Conservation (phyloP, 2,797 vertebrate species). For the Ctenopoma multispine region DNA sequence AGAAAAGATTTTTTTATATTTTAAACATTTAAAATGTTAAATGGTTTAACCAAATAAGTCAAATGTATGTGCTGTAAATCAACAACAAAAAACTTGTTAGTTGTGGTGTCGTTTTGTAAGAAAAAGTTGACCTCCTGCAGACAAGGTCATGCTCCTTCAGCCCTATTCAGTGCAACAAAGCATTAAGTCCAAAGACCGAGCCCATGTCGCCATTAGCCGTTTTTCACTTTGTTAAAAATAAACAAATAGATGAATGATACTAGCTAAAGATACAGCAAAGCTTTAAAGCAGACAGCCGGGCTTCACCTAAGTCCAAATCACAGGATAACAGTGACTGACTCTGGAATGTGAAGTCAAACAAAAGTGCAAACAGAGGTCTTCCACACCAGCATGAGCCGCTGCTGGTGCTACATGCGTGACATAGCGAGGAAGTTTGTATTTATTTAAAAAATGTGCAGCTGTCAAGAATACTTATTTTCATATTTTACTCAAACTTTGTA, state of each 20-base stretch:
- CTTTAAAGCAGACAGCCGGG: constrained; percentile 1
- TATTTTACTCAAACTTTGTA: constrained; percentile 3
- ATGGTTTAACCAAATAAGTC: constrained; percentile 6
- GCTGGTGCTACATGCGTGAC: constrained; percentile 1
- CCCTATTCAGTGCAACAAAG: constrained; percentile 34
- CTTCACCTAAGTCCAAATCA: not conserved
- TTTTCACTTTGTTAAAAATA: constrained; percentile 29
- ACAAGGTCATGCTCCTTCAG: constrained; percentile 47
- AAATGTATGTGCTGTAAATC: constrained; percentile 7
- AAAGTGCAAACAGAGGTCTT: constrained; percentile 54
- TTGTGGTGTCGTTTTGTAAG: constrained; percentile 18
- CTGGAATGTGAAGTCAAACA: constrained; percentile 38
- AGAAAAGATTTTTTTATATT: not conserved
- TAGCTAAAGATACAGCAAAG: constrained; percentile 6
- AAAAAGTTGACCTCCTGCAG: constrained; percentile 30
- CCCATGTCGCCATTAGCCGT: constrained; percentile 11
- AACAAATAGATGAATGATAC: constrained; percentile 16
- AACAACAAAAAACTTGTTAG: constrained; percentile 5
- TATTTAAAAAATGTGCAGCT: not conserved
- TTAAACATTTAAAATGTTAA: constrained; percentile 3
- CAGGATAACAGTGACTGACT: constrained; percentile 7
- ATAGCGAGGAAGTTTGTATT: not conserved
- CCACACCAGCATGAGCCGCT: not conserved
- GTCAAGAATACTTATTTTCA: constrained; percentile 1
- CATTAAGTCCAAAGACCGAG: constrained; percentile 34